Percentiles rank a stretch among this genome's conserved stretches.
Evolutionary conservation across 2,888 invertebrate species (phyloP).

Genomic region (Ophion slaviceki): DNA sequence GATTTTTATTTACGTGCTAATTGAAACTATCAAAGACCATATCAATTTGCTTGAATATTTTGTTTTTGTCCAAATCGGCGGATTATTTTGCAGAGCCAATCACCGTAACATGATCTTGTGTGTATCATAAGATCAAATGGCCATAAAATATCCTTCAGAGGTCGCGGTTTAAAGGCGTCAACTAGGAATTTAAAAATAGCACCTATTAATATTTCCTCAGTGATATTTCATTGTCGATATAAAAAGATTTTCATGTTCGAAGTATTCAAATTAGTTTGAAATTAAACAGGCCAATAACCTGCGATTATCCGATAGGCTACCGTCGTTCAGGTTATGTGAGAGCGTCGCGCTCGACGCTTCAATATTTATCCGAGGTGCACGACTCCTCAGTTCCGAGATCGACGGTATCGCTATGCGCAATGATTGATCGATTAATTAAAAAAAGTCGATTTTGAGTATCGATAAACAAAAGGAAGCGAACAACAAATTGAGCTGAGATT

Average conservation of each 20-base stretch:
- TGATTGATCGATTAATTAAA: neutral
- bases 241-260: neutral
- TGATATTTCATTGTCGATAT: neutral
- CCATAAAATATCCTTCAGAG: neutral
- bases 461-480: neutral
- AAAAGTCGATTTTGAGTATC: neutral
- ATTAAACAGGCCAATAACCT: neutral
- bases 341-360: neutral
- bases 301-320: neutral
- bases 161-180: neutral
- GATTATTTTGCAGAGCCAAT: neutral
- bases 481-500: neutral
- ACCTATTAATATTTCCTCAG: neutral
- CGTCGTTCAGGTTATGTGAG: neutral
- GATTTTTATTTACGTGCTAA: too few species aligned
- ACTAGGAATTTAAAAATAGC: neutral
- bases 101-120: neutral
- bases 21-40: too few species aligned
- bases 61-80: neutral
- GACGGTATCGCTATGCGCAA: neutral
- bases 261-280: neutral
- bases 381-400: neutral
- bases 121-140: neutral
- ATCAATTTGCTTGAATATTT: too few species aligned
- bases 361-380: neutral